phyloP scores from a whole-genome alignment of 1,140 invertebrate species.

The Lamellibrachia luymesi region DNA sequence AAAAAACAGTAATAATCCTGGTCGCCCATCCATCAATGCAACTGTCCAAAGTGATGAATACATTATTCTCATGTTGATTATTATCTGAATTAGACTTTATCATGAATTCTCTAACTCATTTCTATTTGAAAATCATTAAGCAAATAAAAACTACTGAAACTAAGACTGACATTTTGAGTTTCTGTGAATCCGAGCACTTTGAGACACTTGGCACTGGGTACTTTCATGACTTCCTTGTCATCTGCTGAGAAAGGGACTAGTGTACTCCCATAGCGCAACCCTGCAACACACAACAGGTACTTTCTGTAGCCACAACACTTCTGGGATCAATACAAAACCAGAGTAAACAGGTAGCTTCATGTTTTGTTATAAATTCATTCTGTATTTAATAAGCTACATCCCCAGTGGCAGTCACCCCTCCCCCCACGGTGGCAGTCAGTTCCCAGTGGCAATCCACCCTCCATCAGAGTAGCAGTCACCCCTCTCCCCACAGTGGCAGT shows the following conservation, averaged over 20 bases:
- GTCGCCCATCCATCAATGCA: no score
- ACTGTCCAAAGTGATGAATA: background rate
- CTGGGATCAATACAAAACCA: background rate
- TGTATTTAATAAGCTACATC: no score
- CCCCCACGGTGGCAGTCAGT: no score
- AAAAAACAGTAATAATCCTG: no score
- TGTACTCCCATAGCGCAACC: conserved; percentile 60
- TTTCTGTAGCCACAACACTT: no score
- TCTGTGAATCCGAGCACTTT: conserved; percentile 61
- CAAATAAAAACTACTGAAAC: conserved; percentile 4
- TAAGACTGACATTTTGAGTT: conserved; percentile 50
- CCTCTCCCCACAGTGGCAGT: no score
- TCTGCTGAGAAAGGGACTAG: conserved; percentile 60
- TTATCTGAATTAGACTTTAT: background rate
- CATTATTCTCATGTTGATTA: background rate
- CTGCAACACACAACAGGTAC: conserved; percentile 36
- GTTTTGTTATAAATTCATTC: no score
- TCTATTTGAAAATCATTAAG: background rate
- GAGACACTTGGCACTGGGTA: conserved; percentile 58
- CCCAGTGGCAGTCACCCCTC: no score
- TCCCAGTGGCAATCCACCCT: no score
- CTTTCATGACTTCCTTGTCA: conserved; percentile 58
- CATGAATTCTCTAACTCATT: background rate
- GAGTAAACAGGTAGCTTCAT: background rate
- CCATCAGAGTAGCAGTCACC: no score